Evolutionary conservation across 2,888 invertebrate genomes (phyloP).

Genomic region (Sturmia bella): DNA sequence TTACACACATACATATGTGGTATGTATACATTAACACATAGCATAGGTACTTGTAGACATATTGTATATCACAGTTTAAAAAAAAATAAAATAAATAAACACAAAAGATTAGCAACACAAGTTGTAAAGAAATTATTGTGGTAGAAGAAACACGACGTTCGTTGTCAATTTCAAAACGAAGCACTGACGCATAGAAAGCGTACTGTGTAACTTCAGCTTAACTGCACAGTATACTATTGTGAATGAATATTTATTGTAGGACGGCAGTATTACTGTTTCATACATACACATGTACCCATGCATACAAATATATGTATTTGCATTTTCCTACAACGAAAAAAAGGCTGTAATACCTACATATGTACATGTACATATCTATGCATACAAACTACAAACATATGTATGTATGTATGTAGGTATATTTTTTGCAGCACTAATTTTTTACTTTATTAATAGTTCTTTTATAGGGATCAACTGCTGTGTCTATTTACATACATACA

Average conservation of each 20-base stretch:
- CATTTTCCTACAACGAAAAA: too few species aligned
- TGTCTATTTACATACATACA: too few species aligned
- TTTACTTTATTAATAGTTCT: too few species aligned
- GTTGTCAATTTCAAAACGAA: slow-evolving; percentile 46
- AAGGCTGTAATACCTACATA: too few species aligned
- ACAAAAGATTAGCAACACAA: slow-evolving; percentile 34
- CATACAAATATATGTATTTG: neutral
- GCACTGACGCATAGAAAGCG: slow-evolving; percentile 53
- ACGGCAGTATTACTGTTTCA: neutral
- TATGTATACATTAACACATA: neutral
- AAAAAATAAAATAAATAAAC: slow-evolving; percentile 52
- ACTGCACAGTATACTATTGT: slow-evolving; percentile 47
- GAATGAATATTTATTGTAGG: slow-evolving; percentile 38
- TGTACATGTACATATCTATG: too few species aligned
- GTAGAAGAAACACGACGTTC: slow-evolving; percentile 25
- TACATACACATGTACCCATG: too few species aligned
- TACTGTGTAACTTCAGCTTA: too few species aligned
- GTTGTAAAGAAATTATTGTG: slow-evolving; percentile 28
- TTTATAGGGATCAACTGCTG: too few species aligned
- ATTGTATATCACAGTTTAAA: neutral
- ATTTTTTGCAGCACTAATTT: too few species aligned
- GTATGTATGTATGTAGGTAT: neutral
- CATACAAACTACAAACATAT: too few species aligned
- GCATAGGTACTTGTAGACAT: neutral
- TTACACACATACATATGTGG: slow-evolving; percentile 6